Evolutionary conservation across 2,888 invertebrate genomes (phyloP).

Genomic region (Tineola bisselliella): DNA sequence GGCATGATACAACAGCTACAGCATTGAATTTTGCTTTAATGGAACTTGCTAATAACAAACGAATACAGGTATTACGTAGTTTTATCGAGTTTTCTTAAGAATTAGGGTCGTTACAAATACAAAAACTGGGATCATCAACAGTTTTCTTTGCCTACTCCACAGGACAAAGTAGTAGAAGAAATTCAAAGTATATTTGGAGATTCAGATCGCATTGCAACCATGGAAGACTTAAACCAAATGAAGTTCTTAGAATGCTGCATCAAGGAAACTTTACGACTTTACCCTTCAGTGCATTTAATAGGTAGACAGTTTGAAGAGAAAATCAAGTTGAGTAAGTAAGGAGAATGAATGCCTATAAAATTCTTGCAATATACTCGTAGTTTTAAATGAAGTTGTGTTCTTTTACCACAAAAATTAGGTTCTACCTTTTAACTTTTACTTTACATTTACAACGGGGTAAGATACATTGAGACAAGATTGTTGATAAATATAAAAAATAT

Average conservation of each 20-base stretch:
- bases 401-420: neutral
- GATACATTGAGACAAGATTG: too few species aligned
- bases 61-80: constrained; percentile 45
- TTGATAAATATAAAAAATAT: too few species aligned
- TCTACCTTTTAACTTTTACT: neutral
- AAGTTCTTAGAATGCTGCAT: constrained; percentile 70
- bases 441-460: too few species aligned
- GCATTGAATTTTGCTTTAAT: constrained; percentile 59
- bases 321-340: constrained; percentile 49
- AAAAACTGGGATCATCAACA: too few species aligned
- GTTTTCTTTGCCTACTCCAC: neutral
- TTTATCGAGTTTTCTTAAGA: too few species aligned
- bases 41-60: constrained; percentile 55
- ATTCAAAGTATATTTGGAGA: constrained; percentile 50
- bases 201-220: constrained; percentile 43
- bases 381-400: neutral
- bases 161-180: constrained; percentile 48
- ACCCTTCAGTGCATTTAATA: constrained; percentile 69
- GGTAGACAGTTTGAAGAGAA: constrained; percentile 60
- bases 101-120: too few species aligned
- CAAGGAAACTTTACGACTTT: constrained; percentile 68
- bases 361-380: neutral
- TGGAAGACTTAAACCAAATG: constrained; percentile 61
- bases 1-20: constrained; percentile 72
- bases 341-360: constrained; percentile 3